These are phyloP conservation scores for Clarias platycephalus DNA, from an alignment of 2,797 vertebrate genomes.

Conservation along the genomic window DNA sequence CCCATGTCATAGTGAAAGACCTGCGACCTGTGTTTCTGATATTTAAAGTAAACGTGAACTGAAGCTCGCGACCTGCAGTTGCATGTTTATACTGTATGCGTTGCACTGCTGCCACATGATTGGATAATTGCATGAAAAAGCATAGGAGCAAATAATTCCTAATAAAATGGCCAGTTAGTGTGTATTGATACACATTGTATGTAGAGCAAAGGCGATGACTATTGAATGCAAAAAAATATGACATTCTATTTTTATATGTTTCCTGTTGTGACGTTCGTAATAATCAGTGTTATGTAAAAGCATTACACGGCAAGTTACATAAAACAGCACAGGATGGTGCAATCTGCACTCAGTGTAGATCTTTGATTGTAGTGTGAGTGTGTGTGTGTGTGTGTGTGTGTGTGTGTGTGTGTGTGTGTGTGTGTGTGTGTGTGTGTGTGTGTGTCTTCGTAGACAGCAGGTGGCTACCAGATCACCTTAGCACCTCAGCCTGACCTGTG, in stretches of 20 bases:
- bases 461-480: slow-evolving; percentile 26
- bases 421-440: slow-evolving; percentile 26
- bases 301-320: slow-evolving; percentile 49
- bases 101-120: background rate
- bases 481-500: slow-evolving; percentile 38
- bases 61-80: background rate
- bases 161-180: background rate
- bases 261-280: slow-evolving; percentile 21
- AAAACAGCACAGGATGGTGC: slow-evolving; percentile 44
- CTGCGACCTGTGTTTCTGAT: background rate
- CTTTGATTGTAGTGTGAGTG: background rate
- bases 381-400: slow-evolving; percentile 20
- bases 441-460: slow-evolving; percentile 34
- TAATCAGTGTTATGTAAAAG: slow-evolving; percentile 48
- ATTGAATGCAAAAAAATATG: background rate
- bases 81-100: background rate
- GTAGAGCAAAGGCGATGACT: background rate
- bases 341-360: slow-evolving; percentile 24
- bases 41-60: background rate
- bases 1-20: background rate
- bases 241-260: slow-evolving; percentile 41
- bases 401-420: slow-evolving; percentile 26
- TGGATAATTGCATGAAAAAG: background rate
- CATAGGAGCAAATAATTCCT: background rate
- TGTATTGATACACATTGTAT: background rate